phyloP scores from a whole-genome alignment of 2,113 vertebrate species.

The Phylloscopus trochiloides region DNA sequence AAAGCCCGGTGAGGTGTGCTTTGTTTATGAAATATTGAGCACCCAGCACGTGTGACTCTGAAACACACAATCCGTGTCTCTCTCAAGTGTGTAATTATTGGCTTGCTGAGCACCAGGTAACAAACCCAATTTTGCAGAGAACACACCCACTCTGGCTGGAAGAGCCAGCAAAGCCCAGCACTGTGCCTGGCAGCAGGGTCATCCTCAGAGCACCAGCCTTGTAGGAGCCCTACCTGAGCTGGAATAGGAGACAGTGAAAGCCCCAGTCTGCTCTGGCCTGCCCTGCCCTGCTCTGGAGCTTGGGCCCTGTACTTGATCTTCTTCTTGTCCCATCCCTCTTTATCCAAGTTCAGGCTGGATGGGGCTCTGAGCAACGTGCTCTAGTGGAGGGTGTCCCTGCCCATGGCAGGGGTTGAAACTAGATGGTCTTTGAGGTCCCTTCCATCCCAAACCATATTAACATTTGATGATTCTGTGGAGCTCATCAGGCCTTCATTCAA shows the following conservation, averaged over 20 bases:
- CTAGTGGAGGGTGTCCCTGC: neutral
- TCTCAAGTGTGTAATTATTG: neutral
- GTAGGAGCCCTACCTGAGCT: neutral
- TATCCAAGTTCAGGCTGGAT: neutral
- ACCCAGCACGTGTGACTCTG: neutral
- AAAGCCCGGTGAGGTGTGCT: rapidly evolving
- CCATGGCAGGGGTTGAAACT: neutral
- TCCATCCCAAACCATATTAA: neutral
- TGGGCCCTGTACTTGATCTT: neutral
- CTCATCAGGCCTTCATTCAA: neutral
- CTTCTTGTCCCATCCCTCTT: neutral
- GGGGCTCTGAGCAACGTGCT: neutral
- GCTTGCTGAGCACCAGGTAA: neutral
- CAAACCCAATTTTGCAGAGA: neutral
- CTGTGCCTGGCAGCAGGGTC: neutral
- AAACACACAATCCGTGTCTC: neutral
- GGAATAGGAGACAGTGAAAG: neutral
- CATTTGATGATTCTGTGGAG: neutral
- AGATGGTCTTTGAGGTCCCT: neutral
- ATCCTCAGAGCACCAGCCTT: neutral
- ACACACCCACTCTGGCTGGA: neutral
- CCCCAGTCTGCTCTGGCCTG: neutral
- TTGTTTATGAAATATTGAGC: neutral
- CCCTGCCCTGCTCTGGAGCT: neutral
- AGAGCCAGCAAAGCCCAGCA: neutral